Conservation (phyloP, 2,113 vertebrate genomes). For the Lontra canadensis region DNA sequence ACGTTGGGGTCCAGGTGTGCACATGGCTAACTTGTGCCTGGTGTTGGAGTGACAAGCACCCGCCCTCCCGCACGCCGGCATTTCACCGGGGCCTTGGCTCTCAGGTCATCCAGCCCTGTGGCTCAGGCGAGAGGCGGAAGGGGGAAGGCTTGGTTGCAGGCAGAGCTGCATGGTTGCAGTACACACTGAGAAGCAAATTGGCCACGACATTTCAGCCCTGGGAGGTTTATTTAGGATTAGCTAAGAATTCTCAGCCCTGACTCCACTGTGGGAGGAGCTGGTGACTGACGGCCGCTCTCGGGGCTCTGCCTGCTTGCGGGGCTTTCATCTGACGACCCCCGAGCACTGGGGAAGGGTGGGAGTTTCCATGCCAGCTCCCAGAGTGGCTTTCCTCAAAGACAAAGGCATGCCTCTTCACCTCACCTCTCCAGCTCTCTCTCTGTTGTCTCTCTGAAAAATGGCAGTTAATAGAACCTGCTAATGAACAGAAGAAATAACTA, state of each 20-base stretch:
- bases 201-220: fast-evolving
- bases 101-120: neutral
- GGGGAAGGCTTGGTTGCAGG: neutral
- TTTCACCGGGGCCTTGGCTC: neutral
- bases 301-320: neutral
- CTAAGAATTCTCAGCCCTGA: neutral
- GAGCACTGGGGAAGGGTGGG: neutral
- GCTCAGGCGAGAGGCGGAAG: neutral
- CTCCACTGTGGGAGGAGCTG: neutral
- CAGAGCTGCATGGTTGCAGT: neutral
- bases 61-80: neutral
- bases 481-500: conserved; percentile 52
- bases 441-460: conserved; percentile 19
- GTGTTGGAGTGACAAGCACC: neutral
- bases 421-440: neutral
- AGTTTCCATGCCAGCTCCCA: neutral
- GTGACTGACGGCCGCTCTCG: fast-evolving
- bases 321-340: neutral
- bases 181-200: neutral
- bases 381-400: conserved; percentile 1
- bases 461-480: conserved; percentile 40
- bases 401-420: neutral
- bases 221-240: conserved; percentile 9
- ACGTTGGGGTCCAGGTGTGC: neutral
- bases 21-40: neutral